A percentile compares a stretch with the other conserved stretches of the same genome.
Evolutionary conservation across 2,113 vertebrate species (phyloP).

Genomic region (Atractosteus spatula): DNA sequence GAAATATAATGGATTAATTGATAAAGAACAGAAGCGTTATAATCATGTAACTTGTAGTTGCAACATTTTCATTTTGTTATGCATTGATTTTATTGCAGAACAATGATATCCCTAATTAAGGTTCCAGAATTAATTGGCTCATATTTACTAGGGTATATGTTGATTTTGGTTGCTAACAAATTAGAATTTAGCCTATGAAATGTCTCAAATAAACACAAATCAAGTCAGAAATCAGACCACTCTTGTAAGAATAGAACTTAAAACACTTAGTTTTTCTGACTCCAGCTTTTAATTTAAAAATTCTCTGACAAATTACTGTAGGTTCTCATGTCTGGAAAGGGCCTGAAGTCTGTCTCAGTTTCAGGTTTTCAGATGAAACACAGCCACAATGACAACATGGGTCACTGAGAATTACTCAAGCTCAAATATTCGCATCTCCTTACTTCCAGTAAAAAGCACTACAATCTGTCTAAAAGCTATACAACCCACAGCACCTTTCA

Average conservation of each 20-base stretch:
- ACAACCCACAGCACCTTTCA: no score
- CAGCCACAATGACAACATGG: background rate
- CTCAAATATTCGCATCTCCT: background rate
- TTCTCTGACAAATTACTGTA: background rate
- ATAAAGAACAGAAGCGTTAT: no score
- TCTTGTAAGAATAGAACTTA: background rate
- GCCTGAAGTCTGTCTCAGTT: background rate
- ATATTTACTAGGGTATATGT: no score
- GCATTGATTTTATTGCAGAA: no score
- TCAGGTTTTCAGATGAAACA: background rate
- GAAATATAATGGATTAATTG: no score
- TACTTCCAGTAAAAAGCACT: background rate
- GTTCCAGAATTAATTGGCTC: no score
- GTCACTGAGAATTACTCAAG: background rate
- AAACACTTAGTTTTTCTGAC: background rate
- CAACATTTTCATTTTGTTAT: no score
- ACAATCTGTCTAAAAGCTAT: background rate
- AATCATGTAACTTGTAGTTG: no score
- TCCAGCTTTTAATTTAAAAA: background rate
- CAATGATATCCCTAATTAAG: no score
- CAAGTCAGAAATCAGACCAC: background rate
- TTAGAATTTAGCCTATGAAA: background rate
- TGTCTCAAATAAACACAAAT: background rate
- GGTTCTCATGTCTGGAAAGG: background rate
- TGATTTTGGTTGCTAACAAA: no score